These are phyloP conservation scores for Melitaea athalia DNA, from an alignment of 2,888 invertebrate species.

Conservation along the genomic window DNA sequence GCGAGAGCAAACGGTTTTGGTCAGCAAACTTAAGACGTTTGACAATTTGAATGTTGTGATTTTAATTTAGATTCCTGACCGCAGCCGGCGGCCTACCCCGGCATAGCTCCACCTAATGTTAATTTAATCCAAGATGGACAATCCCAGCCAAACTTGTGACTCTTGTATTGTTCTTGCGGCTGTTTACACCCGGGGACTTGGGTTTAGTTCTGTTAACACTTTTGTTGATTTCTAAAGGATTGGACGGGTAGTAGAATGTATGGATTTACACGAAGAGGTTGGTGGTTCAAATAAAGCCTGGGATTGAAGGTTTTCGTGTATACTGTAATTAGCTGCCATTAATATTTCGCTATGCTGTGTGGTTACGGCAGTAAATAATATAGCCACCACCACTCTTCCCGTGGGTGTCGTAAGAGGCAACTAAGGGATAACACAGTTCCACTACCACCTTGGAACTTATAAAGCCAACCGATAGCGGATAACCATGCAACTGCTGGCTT, in stretches of 20 bases:
- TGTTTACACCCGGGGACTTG: conserved; percentile 47
- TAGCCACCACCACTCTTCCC: no score
- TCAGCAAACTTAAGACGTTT: conserved; percentile 64
- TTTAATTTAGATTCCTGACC: conserved; percentile 77
- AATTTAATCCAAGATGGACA: conserved; percentile 79
- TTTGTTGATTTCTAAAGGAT: neutral
- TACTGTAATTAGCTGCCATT: no score
- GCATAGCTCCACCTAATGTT: conserved; percentile 79
- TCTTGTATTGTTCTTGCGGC: conserved; percentile 60
- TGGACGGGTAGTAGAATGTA: neutral
- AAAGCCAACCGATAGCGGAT: no score
- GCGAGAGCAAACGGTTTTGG: conserved; percentile 49
- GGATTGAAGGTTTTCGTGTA: no score
- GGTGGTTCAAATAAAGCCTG: no score
- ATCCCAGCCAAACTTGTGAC: conserved; percentile 71
- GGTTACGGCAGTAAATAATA: no score
- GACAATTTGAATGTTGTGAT: conserved; percentile 78
- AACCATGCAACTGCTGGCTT: no score
- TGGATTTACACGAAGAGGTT: neutral
- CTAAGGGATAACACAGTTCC: no score
- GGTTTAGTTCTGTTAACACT: neutral
- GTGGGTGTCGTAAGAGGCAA: no score
- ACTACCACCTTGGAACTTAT: no score
- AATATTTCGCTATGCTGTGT: no score
- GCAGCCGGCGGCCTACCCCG: conserved; percentile 55